Base-by-base conservation (phyloP, 1,140 invertebrate species). In the Sitophilus oryzae region DNA sequence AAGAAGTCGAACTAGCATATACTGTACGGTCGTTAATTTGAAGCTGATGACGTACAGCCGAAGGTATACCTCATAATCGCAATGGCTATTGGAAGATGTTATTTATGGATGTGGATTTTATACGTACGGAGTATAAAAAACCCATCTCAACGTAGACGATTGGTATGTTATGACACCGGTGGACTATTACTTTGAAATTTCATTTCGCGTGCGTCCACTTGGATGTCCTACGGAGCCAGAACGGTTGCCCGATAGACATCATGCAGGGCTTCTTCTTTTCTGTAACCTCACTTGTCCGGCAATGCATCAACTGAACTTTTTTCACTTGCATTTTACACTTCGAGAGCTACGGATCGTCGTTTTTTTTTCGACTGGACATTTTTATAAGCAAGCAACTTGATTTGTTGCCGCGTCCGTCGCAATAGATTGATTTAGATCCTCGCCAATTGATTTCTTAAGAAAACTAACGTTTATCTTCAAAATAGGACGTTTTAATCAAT, bases 211-310 rank as follows among this genome's bases (percentile, higher is more conserved):
- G 47, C 22, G 30, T 38, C 34, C 35, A 37, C 14, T 18, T 21
- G 34, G 47, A 49, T 49, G 20, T 49, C 47, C 47, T 49, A 49
- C 47, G 11, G 47, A 16, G 47, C 47, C 9, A 38, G 38, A n/a
- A 44, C 21, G 42, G 42, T 22, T 44, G 42, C 42, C 21, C 19
- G 42, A 44, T 44, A 19, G 42, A 44, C 47, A 36, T 49, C 47
- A 49, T 22, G 47, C 25, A 11, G 47, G 16, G 44, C 34, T 25
- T 30, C 47, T 36, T 49, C 47, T 49, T 21, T 35, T 37, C 11
- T 20, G 19, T 11, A 20, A 44, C 25, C 5, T 30, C 25, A 30
- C 25, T 30, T 30, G 25, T 30, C 25, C 25, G 25, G 25, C 25
- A 30, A 30, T 30, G 25, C 25, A 30, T 30, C 25, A 30, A 30